Evolutionary conservation across 2,888 invertebrate genomes (phyloP).

Genomic region (Chymomyza procnemis): DNA sequence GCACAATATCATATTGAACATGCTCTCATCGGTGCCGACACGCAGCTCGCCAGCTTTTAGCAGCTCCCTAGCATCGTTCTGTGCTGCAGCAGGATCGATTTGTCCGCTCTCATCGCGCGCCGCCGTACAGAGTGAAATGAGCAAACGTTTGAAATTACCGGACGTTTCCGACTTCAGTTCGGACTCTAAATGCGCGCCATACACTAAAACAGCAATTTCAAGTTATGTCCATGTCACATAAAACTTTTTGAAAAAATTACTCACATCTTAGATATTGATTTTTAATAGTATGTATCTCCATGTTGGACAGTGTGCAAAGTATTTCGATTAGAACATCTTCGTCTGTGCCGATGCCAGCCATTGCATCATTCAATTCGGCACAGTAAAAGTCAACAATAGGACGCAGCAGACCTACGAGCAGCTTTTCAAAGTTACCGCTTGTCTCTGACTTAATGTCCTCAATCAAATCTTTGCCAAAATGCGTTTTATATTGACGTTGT

Average conservation of each 20-base stretch:
- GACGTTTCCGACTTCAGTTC: constrained; percentile 93
- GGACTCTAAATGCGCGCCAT: constrained; percentile 87
- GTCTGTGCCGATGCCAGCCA: constrained; percentile 90
- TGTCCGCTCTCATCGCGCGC: constrained; percentile 86
- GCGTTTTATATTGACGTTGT: constrained; percentile 77
- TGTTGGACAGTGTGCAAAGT: constrained; percentile 91
- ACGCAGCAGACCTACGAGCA: constrained; percentile 90
- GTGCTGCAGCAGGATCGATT: constrained; percentile 85
- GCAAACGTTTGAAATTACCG: constrained; percentile 92
- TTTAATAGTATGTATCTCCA: constrained; percentile 88
- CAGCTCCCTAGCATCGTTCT: constrained; percentile 89
- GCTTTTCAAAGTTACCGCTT: constrained; percentile 91
- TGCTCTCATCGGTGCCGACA: constrained; percentile 91
- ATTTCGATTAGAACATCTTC: constrained; percentile 93
- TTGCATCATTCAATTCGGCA: constrained; percentile 90
- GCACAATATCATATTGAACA: constrained; percentile 90
- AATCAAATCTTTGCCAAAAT: constrained; percentile 84
- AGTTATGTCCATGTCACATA: too few species aligned
- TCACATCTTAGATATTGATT: constrained; percentile 87
- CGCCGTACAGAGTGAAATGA: constrained; percentile 90
- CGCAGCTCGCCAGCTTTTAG: constrained; percentile 85
- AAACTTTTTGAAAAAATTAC: constrained; percentile 74
- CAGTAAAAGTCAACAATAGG: constrained; percentile 89
- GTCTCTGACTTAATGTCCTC: constrained; percentile 93
- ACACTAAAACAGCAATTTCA: constrained; percentile 81